Evolutionary conservation across 2,888 invertebrate genomes (phyloP), one percentile per base, ranked within the genome.

Genomic region (Abrostola tripartita): DNA sequence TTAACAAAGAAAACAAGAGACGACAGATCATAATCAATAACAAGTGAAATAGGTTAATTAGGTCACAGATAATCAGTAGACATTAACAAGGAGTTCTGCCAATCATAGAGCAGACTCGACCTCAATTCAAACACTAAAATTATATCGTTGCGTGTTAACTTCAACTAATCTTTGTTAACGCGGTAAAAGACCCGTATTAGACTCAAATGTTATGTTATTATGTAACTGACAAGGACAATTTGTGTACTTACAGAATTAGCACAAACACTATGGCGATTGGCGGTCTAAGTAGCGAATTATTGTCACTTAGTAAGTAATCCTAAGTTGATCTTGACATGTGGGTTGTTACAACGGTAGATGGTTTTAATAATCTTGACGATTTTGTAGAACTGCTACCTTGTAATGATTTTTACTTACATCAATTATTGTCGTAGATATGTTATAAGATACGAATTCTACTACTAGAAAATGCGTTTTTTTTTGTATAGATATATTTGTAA

Each of bases 71-170:
- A 24, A 24, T 24, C 24, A 24, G 1, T 2, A 4, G 24, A 24
- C 24, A 24, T 24, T 24, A 24, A 24, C 24, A 24, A 24, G 24
- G 24, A 24, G 24, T 24, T 24, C 24, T 24, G 4, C 44, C 0
- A 9, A 47, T 47, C 9, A 47, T 24, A 47, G 44, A 7, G 37
- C 50, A 44, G 11, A 54, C 8, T 63, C n/a, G 69, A 72, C 76
- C 66, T 37, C 52, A 76, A 63, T 78, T 44, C 7, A 53, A 54
- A 51, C 58, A 53, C 79, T 66, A 52, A 66, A 62, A 72, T 66
- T 66, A 72, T 41, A 52, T 59, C 52, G 51, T 67, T 65, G 73
- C 76, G 59, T 79, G 72, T 52, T 57, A 59, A 66, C 61, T 57
- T 41, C 58, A 54, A 51, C 58, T 61, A 61, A 65, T 51, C 51